Base-by-base conservation (phyloP, 1,140 invertebrate genomes). In the Polyergus mexicanus region DNA sequence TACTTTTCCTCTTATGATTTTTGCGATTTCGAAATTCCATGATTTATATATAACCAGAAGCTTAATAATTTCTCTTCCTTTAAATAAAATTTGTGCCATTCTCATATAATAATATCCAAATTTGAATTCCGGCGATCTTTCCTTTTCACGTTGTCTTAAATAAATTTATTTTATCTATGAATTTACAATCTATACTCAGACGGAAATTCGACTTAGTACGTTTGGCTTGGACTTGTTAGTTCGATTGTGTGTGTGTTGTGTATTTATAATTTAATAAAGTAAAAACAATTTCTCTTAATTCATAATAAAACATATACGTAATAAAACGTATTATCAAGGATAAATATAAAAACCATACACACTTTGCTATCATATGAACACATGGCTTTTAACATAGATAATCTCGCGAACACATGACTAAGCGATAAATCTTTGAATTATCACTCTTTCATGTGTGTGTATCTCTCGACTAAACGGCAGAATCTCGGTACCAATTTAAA, bases 341-440 rank as follows among this genome's bases (percentile, higher is more conserved):
- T 89, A 89, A 89, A 86, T 75, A 86, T 89, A 80, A 81, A 54
- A 51, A 51, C 0, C 10, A 54, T 25, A 47, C 10, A 54, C 10
- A 47, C 10, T 41, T 71, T 25, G 35, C 22, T 44, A 58, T 69
- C 44, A 58, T 22, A 28, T 3, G 11, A 84, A 78, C 85, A 81
- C 72, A 51, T 89, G 88, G 88, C 77, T 80, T 78, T 84, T 69
- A 74, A 54, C 25, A 22, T 3, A 22, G 88, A 89, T 86, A 89
- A 62, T 68, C 78, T 66, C 35, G 68, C 51, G 22, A 11, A 44
- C 32, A 44, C 41, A 44, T 8, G 74, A 83, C 28, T 25, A 47
- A 7, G 16, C 58, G n/a, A 22, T 77, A 86, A 83, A 88, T 89
- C 69, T 72, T 28, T 11, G 11, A 58, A 65, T 81, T 89, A 88